Percentiles rank a stretch among this genome's conserved stretches.
phyloP scores from a whole-genome alignment of 1,140 invertebrate genomes.

The Venturia canescens region DNA sequence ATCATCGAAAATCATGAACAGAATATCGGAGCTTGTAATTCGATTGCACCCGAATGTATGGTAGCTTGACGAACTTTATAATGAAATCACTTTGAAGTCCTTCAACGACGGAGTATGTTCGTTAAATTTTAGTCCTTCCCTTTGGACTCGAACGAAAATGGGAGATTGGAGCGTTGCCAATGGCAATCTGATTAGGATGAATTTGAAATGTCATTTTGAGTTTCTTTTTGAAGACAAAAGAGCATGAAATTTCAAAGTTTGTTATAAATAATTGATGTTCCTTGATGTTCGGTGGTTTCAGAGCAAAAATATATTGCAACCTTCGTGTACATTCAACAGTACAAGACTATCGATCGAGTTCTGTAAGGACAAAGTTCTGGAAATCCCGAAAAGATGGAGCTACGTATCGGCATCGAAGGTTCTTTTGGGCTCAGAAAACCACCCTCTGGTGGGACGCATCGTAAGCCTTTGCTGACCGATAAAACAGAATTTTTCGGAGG shows the following conservation, averaged over 20 bases:
- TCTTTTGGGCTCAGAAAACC: neutral
- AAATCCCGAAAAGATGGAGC: slow-evolving; percentile 3
- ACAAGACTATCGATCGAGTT: neutral
- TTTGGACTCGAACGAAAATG: neutral
- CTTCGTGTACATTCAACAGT: neutral
- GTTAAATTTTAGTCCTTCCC: neutral
- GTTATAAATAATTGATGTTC: neutral
- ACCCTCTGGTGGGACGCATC: neutral
- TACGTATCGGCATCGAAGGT: neutral
- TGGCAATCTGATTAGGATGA: no score
- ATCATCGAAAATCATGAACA: neutral
- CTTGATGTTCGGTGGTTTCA: no score
- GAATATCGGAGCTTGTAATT: neutral
- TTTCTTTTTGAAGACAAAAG: no score
- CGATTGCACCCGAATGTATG: neutral
- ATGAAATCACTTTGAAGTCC: neutral
- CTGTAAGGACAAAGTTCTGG: neutral
- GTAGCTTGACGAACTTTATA: neutral
- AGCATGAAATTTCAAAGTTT: no score
- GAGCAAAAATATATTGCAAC: no score
- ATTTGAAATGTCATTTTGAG: no score
- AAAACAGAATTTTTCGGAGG: slow-evolving; percentile 27
- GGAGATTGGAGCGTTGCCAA: no score
- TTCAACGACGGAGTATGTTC: neutral
- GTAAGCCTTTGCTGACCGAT: neutral